A percentile compares a stretch with the other conserved stretches of the same genome.
Conservation (phyloP, 2,888 invertebrate genomes). For the Petrolisthes manimaculis region DNA sequence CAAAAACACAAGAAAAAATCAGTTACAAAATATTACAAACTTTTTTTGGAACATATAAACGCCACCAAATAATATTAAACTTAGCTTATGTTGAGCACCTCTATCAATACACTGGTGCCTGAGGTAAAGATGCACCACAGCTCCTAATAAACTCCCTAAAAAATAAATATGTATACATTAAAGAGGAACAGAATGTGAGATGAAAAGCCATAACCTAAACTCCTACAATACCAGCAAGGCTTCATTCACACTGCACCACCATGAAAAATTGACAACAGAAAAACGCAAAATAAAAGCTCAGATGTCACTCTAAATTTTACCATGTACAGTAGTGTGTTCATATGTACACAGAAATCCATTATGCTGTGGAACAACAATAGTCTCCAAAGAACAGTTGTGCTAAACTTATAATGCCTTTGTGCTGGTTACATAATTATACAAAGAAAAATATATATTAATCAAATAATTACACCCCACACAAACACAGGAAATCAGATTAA, state of each 20-base stretch:
- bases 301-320: too few relatives aligned
- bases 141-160: background rate
- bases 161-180: background rate
- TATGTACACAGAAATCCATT: background rate
- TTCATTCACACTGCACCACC: too few relatives aligned
- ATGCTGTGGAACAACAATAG: too few relatives aligned
- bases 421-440: background rate
- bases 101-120: background rate
- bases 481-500: background rate
- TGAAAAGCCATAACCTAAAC: conserved; percentile 7
- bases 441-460: background rate
- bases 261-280: too few relatives aligned
- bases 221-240: too few relatives aligned
- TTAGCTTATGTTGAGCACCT: conserved; percentile 7
- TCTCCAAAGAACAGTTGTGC: conserved; percentile 2
- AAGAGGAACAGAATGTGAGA: conserved; percentile 18
- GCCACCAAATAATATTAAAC: background rate
- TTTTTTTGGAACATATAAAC: background rate
- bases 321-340: background rate
- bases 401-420: conserved; percentile 3
- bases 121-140: background rate
- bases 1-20: background rate
- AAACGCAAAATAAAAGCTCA: too few relatives aligned
- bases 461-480: background rate
- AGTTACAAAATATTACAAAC: conserved; percentile 8